These are phyloP conservation scores for Rhimphoctona megacephalus DNA, from an alignment of 2,888 invertebrate genomes.

Conservation along the genomic window DNA sequence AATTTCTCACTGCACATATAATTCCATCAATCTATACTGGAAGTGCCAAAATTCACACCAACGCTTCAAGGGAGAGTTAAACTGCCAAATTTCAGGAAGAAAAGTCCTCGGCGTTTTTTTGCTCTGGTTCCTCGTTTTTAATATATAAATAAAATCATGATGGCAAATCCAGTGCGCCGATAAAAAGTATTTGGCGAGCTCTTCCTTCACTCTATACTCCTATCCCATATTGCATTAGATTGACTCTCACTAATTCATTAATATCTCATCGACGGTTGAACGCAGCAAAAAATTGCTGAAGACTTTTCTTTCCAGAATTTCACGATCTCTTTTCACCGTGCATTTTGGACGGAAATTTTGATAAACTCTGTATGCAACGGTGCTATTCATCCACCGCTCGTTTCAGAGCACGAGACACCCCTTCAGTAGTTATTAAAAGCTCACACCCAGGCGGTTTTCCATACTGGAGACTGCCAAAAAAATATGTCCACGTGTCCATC, in stretches of 20 bases:
- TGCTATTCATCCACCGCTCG: constrained; percentile 27
- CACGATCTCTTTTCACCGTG: background rate
- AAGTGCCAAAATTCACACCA: background rate
- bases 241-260: background rate
- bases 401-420: constrained; percentile 26
- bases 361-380: background rate
- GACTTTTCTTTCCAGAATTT: background rate
- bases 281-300: background rate
- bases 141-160: background rate
- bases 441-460: constrained; percentile 38
- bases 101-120: background rate
- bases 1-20: background rate
- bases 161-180: background rate
- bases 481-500: constrained; percentile 62
- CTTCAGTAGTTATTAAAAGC: constrained; percentile 58
- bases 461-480: constrained; percentile 56
- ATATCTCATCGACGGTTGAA: background rate
- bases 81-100: background rate
- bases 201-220: background rate
- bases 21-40: too few species aligned
- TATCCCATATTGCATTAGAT: background rate
- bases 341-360: background rate
- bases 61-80: background rate
- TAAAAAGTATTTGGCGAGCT: background rate
- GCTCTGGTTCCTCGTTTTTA: background rate